phyloP scores from a whole-genome alignment of 2,797 vertebrate genomes.

The Poeciliopsis gracilis region DNA sequence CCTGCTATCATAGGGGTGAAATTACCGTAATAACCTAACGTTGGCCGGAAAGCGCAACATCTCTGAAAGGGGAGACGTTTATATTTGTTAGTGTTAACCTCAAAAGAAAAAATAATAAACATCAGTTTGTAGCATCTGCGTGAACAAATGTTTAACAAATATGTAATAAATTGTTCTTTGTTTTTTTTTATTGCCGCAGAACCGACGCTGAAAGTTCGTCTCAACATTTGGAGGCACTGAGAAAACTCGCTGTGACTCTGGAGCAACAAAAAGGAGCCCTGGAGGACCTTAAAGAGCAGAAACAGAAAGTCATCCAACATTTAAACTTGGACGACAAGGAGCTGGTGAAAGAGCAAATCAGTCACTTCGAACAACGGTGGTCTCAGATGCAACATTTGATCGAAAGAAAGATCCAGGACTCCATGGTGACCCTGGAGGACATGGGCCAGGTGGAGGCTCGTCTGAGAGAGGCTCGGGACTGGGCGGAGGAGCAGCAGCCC shows the following conservation, averaged over 20 bases:
- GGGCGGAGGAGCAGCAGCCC: constrained; percentile 93
- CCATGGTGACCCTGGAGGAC: constrained; percentile 89
- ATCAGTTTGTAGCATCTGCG: too few relatives aligned
- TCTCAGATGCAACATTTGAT: constrained; percentile 90
- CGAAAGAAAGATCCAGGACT: constrained; percentile 90
- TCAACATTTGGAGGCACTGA: constrained; percentile 89
- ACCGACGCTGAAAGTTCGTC: constrained; percentile 94
- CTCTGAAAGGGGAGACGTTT: too few relatives aligned
- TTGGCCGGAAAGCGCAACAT: too few relatives aligned
- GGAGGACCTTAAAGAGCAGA: constrained; percentile 92
- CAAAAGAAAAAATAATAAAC: not conserved
- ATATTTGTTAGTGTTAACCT: not conserved
- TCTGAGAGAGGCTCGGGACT: constrained; percentile 91
- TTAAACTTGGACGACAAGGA: constrained; percentile 94
- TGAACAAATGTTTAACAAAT: not conserved
- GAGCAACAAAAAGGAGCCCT: constrained; percentile 87
- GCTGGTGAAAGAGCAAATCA: constrained; percentile 92
- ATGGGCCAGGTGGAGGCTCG: constrained; percentile 84
- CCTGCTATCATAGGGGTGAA: too few relatives aligned
- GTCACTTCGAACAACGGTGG: constrained; percentile 95
- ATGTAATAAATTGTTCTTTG: not conserved
- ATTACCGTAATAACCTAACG: too few relatives aligned
- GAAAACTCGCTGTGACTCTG: constrained; percentile 84
- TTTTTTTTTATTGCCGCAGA: constrained; percentile 74
- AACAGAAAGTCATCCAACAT: constrained; percentile 89